These are phyloP conservation scores for Barbus barbus DNA, from an alignment of 2,113 vertebrate species.

Conservation along the genomic window DNA sequence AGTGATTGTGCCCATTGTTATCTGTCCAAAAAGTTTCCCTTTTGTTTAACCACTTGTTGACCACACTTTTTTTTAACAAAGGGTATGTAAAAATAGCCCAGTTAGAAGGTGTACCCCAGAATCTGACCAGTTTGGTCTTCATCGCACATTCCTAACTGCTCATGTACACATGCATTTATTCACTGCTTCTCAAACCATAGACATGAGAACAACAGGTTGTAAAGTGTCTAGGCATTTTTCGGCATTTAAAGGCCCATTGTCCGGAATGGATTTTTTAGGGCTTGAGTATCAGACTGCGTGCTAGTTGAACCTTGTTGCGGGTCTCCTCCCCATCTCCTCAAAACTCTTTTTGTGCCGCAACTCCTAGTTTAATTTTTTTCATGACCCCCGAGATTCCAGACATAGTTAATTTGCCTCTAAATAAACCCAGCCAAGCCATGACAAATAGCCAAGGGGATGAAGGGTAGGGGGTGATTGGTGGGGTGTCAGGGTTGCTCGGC, in stretches of 20 bases:
- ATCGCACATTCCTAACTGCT: slow-evolving; percentile 17
- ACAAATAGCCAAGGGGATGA: slow-evolving; percentile 76
- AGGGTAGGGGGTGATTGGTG: slow-evolving; percentile 69
- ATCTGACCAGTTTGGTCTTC: background rate
- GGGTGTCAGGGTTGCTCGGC: slow-evolving; percentile 73
- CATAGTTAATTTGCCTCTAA: slow-evolving; percentile 82
- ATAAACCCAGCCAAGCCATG: slow-evolving; percentile 81
- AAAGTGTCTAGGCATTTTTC: slow-evolving; percentile 44
- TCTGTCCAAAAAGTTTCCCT: slow-evolving; percentile 6
- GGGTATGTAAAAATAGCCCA: background rate
- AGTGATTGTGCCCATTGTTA: background rate
- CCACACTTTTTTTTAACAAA: background rate
- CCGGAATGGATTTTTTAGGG: slow-evolving; percentile 32
- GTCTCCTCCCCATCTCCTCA: slow-evolving; percentile 52
- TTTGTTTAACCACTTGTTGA: slow-evolving; percentile 4
- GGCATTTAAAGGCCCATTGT: slow-evolving; percentile 43
- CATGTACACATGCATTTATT: slow-evolving; percentile 15
- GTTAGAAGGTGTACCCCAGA: background rate
- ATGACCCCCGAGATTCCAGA: slow-evolving; percentile 78
- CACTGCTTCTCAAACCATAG: slow-evolving; percentile 5
- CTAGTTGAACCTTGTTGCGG: slow-evolving; percentile 49
- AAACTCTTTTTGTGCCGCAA: slow-evolving; percentile 63
- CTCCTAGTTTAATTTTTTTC: slow-evolving; percentile 55
- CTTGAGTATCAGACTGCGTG: slow-evolving; percentile 50
- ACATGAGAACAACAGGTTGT: slow-evolving; percentile 40